These are phyloP conservation scores for Dinomys branickii DNA, from an alignment of 2,113 vertebrate genomes.

Conservation along the genomic window DNA sequence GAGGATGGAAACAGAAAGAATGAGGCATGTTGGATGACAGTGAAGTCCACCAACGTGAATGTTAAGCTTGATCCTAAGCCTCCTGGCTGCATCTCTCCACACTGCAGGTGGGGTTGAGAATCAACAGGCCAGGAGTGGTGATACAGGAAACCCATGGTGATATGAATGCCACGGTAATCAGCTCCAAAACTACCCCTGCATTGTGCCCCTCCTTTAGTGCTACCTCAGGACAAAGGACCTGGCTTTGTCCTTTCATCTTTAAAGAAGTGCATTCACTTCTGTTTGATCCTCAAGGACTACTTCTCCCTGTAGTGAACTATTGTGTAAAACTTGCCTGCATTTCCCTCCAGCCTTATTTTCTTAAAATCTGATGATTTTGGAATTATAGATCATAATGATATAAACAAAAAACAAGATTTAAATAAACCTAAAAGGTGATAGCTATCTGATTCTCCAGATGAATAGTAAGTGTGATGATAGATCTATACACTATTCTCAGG, in stretches of 20 bases:
- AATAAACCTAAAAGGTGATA: background rate
- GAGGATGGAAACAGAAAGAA: no score
- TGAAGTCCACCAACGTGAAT: background rate
- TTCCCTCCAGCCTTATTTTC: background rate
- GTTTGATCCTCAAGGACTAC: no score
- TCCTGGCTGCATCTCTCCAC: background rate
- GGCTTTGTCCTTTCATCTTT: background rate
- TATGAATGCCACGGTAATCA: rapidly evolving
- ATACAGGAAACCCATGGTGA: background rate
- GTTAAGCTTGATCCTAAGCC: background rate
- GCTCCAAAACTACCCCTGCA: no score
- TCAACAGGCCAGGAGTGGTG: background rate
- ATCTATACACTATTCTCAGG: background rate
- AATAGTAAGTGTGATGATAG: background rate
- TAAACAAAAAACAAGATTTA: background rate
- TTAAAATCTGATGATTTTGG: background rate
- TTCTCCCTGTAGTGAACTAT: background rate
- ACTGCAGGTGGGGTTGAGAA: rapidly evolving
- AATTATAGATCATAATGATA: background rate
- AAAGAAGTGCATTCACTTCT: background rate
- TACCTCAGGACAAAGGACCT: no score
- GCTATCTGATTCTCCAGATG: background rate
- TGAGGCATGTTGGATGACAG: rapidly evolving
- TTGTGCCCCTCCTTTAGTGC: background rate
- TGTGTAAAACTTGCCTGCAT: background rate